These are phyloP conservation scores for Graphium colonna DNA, from an alignment of 2,888 invertebrate genomes.

Conservation along the genomic window DNA sequence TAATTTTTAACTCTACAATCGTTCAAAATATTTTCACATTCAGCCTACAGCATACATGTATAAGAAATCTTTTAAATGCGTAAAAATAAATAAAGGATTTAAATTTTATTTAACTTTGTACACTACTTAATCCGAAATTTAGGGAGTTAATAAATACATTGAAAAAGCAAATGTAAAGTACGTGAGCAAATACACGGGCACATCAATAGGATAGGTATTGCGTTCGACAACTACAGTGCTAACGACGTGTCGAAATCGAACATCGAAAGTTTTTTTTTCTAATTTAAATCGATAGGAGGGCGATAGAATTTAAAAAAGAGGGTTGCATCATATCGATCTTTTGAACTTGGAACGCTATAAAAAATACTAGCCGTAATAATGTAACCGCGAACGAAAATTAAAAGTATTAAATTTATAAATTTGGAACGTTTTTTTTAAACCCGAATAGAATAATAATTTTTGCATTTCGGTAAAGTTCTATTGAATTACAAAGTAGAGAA, in stretches of 20 bases:
- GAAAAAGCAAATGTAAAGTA: background rate
- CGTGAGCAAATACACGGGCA: slow-evolving; percentile 43
- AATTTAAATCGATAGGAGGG: slow-evolving; percentile 66
- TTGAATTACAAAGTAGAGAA: slow-evolving; percentile 63
- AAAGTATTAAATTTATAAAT: background rate
- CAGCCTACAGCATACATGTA: too few species aligned
- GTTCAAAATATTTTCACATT: too few species aligned
- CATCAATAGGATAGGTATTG: slow-evolving; percentile 41
- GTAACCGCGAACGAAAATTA: background rate
- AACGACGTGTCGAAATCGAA: slow-evolving; percentile 58
- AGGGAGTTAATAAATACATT: slow-evolving; percentile 21
- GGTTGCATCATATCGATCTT: slow-evolving; percentile 40
- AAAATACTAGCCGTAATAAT: too few species aligned
- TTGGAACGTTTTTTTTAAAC: slow-evolving; percentile 8
- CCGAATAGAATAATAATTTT: slow-evolving; percentile 12
- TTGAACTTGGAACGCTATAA: slow-evolving; percentile 54
- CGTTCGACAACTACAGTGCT: slow-evolving; percentile 40
- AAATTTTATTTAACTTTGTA: too few species aligned
- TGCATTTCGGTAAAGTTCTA: slow-evolving; percentile 28
- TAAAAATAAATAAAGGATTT: too few species aligned
- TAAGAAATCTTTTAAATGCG: too few species aligned
- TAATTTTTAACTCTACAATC: too few species aligned
- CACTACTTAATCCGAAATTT: too few species aligned
- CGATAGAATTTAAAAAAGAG: slow-evolving; percentile 30
- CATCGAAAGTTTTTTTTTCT: slow-evolving; percentile 61